These are phyloP conservation scores for Popillia japonica DNA, from an alignment of 1,140 invertebrate genomes.

Conservation along the genomic window DNA sequence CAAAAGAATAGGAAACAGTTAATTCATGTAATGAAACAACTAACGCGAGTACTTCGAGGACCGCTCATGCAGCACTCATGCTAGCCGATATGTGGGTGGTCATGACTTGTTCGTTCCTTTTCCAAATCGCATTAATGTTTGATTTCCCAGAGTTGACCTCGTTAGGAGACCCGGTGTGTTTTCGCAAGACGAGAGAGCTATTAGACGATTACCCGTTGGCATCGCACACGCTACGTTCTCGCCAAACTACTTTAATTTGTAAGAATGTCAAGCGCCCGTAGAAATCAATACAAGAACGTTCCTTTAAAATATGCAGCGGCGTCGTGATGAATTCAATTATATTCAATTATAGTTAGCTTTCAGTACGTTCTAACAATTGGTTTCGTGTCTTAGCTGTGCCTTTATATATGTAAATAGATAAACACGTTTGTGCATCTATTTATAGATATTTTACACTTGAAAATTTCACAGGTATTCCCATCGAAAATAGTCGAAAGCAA, in stretches of 20 bases:
- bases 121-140: conserved; percentile 14
- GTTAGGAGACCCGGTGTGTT: conserved; percentile 18
- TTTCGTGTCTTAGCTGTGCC: no score
- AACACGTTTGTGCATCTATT: no score
- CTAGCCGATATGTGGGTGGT: conserved; percentile 3
- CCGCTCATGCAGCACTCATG: neutral
- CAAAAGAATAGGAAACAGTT: conserved; percentile 7
- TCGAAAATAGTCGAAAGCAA: no score
- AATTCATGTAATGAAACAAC: conserved; percentile 15
- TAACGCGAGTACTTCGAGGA: neutral
- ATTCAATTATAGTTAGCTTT: no score
- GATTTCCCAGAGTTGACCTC: conserved; percentile 8
- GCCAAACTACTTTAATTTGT: conserved; percentile 1
- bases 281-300: neutral
- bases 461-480: no score
- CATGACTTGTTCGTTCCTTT: conserved; percentile 5
- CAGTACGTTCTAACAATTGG: no score
- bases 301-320: neutral
- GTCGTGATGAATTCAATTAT: neutral
- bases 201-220: conserved; percentile 18
- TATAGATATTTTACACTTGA: no score
- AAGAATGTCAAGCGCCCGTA: conserved; percentile 12
- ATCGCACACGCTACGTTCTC: neutral
- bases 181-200: conserved; percentile 27
- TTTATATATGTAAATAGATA: no score